Percentiles rank a stretch among this genome's conserved stretches.
phyloP scores from a whole-genome alignment of 1,140 invertebrate species.

The Drosophila leontia region DNA sequence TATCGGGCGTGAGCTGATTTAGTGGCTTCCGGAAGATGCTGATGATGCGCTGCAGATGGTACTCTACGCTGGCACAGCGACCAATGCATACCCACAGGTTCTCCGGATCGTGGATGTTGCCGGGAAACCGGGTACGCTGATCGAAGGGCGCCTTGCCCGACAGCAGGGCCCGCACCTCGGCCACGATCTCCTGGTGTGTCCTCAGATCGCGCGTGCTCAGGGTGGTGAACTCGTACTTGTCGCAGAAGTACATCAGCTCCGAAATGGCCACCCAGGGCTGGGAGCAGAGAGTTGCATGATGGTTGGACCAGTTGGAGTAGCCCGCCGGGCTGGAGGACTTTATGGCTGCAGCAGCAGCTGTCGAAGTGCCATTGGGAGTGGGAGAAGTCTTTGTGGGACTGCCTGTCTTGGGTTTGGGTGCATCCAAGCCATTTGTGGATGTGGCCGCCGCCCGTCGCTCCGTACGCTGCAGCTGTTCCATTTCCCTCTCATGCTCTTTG shows the following conservation, averaged over 20 bases:
- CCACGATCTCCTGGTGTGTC: conserved; percentile 73
- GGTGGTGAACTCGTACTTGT: conserved; percentile 80
- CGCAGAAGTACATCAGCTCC: conserved; percentile 80
- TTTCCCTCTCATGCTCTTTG: conserved; percentile 62
- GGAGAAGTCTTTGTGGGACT: conserved; percentile 20
- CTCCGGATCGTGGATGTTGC: conserved; percentile 79
- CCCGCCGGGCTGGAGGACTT: conserved; percentile 49
- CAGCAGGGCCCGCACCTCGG: conserved; percentile 65
- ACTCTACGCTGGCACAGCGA: conserved; percentile 77
- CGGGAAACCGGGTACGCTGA: conserved; percentile 74
- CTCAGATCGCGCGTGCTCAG: conserved; percentile 63
- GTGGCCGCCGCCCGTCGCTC: conserved; percentile 16
- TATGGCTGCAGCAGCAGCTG: conserved; percentile 7
- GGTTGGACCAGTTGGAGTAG: conserved; percentile 72
- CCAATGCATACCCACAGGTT: conserved; percentile 82
- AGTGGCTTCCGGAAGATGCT: conserved; percentile 75
- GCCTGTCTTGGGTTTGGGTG: conserved; percentile 7
- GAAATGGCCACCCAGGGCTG: conserved; percentile 78
- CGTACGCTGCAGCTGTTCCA: conserved; percentile 63
- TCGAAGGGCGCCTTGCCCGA: conserved; percentile 70
- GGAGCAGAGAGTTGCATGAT: conserved; percentile 62
- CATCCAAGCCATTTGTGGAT: conserved; percentile 21
- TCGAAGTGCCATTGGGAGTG: conserved; percentile 9
- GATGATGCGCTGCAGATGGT: conserved; percentile 76
- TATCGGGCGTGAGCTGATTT: conserved; percentile 72